Evolutionary conservation across 2,113 vertebrate genomes (phyloP).

Genomic region (Hystrix brachyura): DNA sequence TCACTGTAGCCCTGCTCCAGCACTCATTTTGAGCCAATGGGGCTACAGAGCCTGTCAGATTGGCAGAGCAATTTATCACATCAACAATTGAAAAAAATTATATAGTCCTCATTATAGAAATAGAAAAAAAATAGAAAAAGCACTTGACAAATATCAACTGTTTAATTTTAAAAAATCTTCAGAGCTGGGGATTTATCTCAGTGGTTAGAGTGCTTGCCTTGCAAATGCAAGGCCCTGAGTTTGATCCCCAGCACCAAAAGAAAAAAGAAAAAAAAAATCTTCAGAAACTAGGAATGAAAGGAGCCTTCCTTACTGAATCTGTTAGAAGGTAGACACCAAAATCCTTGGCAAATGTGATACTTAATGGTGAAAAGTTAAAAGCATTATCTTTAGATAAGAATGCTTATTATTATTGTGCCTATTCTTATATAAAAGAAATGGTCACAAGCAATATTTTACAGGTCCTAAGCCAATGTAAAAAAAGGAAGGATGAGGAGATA

Average conservation of each 20-base stretch:
- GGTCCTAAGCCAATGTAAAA: background rate
- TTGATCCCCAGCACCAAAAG: background rate
- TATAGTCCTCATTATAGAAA: background rate
- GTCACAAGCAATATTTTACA: background rate
- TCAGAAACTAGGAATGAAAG: background rate
- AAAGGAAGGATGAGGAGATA: background rate
- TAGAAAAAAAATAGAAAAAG: background rate
- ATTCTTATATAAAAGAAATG: too few species aligned
- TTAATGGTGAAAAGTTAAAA: background rate
- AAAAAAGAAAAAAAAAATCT: background rate
- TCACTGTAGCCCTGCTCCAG: background rate
- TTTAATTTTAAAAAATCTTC: background rate
- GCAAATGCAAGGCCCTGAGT: background rate
- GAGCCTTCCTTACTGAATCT: background rate
- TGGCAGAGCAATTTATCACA: background rate
- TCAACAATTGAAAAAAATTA: background rate
- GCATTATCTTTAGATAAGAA: background rate
- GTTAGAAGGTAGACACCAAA: background rate
- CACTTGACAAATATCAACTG: background rate
- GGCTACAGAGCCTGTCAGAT: background rate
- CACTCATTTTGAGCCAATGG: background rate
- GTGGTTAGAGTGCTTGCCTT: background rate
- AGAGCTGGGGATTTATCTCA: background rate
- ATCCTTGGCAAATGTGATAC: background rate
- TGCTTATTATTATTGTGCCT: background rate